Evolutionary conservation across 2,113 vertebrate genomes (phyloP).

Genomic region (Clupea harengus): DNA sequence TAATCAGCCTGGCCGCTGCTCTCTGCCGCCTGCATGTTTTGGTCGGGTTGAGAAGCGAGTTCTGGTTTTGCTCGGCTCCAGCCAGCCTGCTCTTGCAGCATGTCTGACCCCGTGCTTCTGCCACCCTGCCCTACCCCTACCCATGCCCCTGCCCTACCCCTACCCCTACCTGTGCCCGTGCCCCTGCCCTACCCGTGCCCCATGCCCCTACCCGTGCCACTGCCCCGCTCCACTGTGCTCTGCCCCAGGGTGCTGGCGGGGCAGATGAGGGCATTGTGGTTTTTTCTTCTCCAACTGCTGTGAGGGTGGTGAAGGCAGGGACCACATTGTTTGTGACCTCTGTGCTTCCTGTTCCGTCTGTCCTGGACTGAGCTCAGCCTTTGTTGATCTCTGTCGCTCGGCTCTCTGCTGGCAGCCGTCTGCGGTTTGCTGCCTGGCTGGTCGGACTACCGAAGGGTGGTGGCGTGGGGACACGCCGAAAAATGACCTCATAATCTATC

Average conservation of each 20-base stretch:
- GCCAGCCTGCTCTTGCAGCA: neutral
- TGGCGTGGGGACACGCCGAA: neutral
- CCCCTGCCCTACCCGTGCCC: neutral
- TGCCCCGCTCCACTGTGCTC: neutral
- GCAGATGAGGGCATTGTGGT: neutral
- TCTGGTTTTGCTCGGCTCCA: neutral
- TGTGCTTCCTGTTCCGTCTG: slow-evolving; percentile 30
- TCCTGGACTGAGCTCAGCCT: neutral
- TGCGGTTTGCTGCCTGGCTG: slow-evolving; percentile 4
- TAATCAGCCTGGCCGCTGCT: neutral
- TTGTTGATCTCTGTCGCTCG: neutral
- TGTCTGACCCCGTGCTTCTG: neutral
- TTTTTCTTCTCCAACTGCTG: neutral
- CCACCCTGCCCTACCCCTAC: neutral
- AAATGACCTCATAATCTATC: slow-evolving; percentile 22
- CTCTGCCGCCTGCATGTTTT: too few relatives aligned
- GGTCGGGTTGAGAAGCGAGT: neutral
- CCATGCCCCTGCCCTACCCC: neutral
- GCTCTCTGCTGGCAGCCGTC: neutral
- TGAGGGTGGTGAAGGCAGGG: neutral
- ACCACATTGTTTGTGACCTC: slow-evolving; percentile 22
- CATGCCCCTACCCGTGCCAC: too few relatives aligned
- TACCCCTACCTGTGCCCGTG: neutral
- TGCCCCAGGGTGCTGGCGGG: too few relatives aligned
- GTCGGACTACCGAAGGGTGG: neutral